phyloP scores from a whole-genome alignment of 2,888 invertebrate species.

The Rhagonycha fulva region DNA sequence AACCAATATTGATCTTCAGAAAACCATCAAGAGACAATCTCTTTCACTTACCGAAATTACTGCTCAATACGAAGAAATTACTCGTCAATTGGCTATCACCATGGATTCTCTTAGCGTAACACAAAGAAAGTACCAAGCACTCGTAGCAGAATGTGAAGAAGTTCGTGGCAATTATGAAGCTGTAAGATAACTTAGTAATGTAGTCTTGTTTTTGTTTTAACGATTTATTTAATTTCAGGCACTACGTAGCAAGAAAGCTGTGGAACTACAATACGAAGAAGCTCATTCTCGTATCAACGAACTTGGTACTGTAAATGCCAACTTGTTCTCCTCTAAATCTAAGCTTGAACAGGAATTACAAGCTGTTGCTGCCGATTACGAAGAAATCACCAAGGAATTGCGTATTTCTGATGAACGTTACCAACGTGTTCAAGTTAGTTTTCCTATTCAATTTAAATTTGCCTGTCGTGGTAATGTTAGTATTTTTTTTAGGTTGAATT shows the following conservation, averaged over 20 bases:
- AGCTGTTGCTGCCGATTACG: slow-evolving; percentile 92
- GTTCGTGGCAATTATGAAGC: slow-evolving; percentile 87
- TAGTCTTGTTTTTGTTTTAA: neutral
- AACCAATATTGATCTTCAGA: slow-evolving; percentile 95
- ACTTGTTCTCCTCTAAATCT: slow-evolving; percentile 90
- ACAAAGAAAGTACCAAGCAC: slow-evolving; percentile 86
- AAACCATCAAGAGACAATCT: slow-evolving; percentile 97
- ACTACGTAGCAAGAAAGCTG: slow-evolving; percentile 87
- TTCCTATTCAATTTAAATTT: neutral
- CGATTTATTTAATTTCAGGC: slow-evolving; percentile 62
- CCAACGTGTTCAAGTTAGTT: slow-evolving; percentile 79
- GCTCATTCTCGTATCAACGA: slow-evolving; percentile 91
- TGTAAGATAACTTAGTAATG: slow-evolving; percentile 54
- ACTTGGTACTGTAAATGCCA: slow-evolving; percentile 92
- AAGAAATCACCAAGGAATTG: slow-evolving; percentile 96
- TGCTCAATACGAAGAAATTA: slow-evolving; percentile 94
- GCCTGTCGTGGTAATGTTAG: neutral
- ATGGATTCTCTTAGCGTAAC: slow-evolving; percentile 91
- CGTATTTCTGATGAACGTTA: slow-evolving; percentile 92
- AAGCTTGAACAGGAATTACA: slow-evolving; percentile 94
- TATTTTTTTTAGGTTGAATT: slow-evolving; percentile 71
- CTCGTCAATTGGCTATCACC: slow-evolving; percentile 93
- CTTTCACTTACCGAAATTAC: slow-evolving; percentile 89
- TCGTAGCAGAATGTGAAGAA: slow-evolving; percentile 96
- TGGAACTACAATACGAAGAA: slow-evolving; percentile 91